Conservation (phyloP, 2,888 invertebrate species). For the Therioaphis trifolii region DNA sequence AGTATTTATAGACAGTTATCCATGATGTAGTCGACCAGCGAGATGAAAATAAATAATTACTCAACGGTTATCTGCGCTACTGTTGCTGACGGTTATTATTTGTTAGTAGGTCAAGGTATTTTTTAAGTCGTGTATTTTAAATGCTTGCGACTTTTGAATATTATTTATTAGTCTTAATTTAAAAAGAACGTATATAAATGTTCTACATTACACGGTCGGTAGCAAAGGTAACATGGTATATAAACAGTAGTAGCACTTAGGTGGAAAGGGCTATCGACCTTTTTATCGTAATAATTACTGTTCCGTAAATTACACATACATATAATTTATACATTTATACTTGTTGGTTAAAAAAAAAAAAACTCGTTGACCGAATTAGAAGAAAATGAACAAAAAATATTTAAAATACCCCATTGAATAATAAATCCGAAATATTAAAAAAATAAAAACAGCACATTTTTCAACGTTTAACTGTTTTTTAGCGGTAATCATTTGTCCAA, state of each 20-base stretch:
- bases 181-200: not conserved
- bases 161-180: constrained; percentile 43
- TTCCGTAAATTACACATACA: not conserved
- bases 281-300: constrained; percentile 41
- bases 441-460: no score
- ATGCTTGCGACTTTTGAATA: constrained; percentile 19
- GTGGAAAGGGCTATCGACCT: constrained; percentile 21
- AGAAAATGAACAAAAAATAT: no score
- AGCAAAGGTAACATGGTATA: not conserved
- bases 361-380: constrained; percentile 1
- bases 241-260: constrained; percentile 6
- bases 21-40: no score
- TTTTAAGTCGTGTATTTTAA: constrained; percentile 11
- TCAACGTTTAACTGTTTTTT: no score
- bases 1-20: no score
- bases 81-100: constrained; percentile 45
- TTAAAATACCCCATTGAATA: no score
- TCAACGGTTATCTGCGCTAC: not conserved
- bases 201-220: not conserved
- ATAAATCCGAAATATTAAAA: no score
- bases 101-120: constrained; percentile 32
- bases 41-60: not conserved
- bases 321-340: not conserved
- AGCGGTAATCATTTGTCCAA: no score
- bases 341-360: not conserved